Percentiles rank a stretch among this genome's conserved stretches.
phyloP scores from a whole-genome alignment of 1,140 invertebrate species.

The Piezodorus guildinii region DNA sequence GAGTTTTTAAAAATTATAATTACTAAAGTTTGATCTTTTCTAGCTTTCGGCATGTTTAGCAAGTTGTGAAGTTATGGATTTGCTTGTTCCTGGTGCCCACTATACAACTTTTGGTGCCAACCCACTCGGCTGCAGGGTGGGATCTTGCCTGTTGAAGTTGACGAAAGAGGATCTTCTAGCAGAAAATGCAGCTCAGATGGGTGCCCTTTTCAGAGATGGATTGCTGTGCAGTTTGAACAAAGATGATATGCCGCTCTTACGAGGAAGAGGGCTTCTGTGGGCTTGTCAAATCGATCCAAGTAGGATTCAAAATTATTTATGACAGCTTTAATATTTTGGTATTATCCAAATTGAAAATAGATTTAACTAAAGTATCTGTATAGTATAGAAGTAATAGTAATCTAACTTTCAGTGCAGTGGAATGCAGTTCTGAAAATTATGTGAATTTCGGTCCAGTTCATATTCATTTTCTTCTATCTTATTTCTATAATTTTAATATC shows the following conservation, averaged over 20 bases:
- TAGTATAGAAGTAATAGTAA: too few relatives aligned
- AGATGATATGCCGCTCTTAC: slow-evolving; percentile 59
- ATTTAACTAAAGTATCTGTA: too few relatives aligned
- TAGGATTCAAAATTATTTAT: neutral
- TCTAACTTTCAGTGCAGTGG: too few relatives aligned
- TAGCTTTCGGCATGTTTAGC: slow-evolving; percentile 75
- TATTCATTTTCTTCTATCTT: too few relatives aligned
- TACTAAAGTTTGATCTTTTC: neutral
- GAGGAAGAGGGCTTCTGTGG: slow-evolving; percentile 89
- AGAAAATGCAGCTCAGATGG: slow-evolving; percentile 76
- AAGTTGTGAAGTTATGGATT: slow-evolving; percentile 76
- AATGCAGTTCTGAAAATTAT: too few relatives aligned
- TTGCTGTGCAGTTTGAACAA: slow-evolving; percentile 55
- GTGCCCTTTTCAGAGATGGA: slow-evolving; percentile 63
- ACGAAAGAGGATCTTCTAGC: slow-evolving; percentile 80
- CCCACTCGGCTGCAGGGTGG: slow-evolving; percentile 81
- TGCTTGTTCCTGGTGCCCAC: slow-evolving; percentile 88
- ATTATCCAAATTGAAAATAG: too few relatives aligned
- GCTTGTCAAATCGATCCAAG: slow-evolving; percentile 39
- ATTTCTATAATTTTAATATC: too few relatives aligned
- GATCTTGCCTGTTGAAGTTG: slow-evolving; percentile 59
- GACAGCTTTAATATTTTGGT: too few relatives aligned
- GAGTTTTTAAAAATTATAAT: too few relatives aligned
- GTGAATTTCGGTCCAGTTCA: too few relatives aligned
- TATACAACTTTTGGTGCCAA: slow-evolving; percentile 98